A percentile compares a stretch with the other conserved stretches of the same genome.
Conservation (phyloP, 2,888 invertebrate species). For the Aporophyla nigra region DNA sequence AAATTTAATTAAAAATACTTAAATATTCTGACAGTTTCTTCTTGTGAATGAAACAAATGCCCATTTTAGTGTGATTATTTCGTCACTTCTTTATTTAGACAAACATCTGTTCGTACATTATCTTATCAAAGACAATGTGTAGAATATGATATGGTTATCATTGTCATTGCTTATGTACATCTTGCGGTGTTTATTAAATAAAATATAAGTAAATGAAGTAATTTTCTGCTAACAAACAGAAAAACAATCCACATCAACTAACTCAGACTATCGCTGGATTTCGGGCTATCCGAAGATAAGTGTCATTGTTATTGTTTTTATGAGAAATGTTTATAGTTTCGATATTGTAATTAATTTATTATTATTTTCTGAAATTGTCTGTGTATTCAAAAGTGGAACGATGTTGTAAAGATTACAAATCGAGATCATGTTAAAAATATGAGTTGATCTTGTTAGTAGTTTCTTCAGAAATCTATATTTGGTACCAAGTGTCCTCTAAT, state of each 20-base stretch:
- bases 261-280: neutral
- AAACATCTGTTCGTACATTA: constrained; percentile 30
- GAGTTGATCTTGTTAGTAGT: neutral
- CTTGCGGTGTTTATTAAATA: constrained; percentile 18
- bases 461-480: neutral
- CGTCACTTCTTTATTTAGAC: constrained; percentile 15
- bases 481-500: constrained; percentile 14
- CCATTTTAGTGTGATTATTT: constrained; percentile 27
- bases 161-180: constrained; percentile 7
- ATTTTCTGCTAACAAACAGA: neutral
- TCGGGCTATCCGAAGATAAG: neutral
- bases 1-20: neutral
- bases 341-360: neutral
- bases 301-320: neutral
- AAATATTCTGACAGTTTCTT: neutral
- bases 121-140: constrained; percentile 45
- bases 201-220: constrained; percentile 3
- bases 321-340: no score
- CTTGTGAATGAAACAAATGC: neutral
- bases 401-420: neutral
- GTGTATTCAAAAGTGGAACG: neutral
- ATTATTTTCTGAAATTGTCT: neutral
- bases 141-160: constrained; percentile 24
- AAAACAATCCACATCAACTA: neutral
- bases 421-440: neutral